Conservation (phyloP, 2,113 vertebrate genomes). For the Eurystomus gularis region DNA sequence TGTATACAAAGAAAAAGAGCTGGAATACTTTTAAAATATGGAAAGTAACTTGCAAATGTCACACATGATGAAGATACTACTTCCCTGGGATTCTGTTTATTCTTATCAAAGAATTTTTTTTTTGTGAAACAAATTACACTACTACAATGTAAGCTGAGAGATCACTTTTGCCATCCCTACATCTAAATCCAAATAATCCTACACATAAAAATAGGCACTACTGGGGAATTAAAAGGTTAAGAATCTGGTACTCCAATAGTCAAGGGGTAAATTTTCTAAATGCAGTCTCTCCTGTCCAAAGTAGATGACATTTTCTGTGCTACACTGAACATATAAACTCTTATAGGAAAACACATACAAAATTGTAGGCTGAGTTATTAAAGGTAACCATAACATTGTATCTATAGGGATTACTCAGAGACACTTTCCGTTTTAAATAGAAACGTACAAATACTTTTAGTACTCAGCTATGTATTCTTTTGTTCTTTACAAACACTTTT, state of each 20-base stretch:
- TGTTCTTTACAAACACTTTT: not conserved
- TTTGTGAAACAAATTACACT: not conserved
- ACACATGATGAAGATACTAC: not conserved
- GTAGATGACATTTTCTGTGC: not conserved
- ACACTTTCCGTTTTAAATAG: not conserved
- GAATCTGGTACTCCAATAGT: not conserved
- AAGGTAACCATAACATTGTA: not conserved
- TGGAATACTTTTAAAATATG: not conserved
- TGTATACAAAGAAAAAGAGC: not conserved
- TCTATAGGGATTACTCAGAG: not conserved
- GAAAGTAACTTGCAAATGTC: not conserved
- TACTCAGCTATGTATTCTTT: not conserved
- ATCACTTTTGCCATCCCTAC: not conserved
- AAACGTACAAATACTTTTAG: not conserved
- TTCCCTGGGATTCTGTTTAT: not conserved
- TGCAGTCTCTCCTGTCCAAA: not conserved
- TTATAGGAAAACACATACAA: not conserved
- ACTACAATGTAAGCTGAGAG: not conserved
- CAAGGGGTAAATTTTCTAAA: not conserved
- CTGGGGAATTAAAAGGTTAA: not conserved
- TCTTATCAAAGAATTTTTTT: not conserved
- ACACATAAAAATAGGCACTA: not conserved
- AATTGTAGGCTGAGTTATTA: not conserved
- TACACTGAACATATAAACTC: not conserved
- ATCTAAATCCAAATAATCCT: not conserved